Evolutionary conservation across 2,113 vertebrate species (phyloP).

Genomic region (Neolamprologus sp.): DNA sequence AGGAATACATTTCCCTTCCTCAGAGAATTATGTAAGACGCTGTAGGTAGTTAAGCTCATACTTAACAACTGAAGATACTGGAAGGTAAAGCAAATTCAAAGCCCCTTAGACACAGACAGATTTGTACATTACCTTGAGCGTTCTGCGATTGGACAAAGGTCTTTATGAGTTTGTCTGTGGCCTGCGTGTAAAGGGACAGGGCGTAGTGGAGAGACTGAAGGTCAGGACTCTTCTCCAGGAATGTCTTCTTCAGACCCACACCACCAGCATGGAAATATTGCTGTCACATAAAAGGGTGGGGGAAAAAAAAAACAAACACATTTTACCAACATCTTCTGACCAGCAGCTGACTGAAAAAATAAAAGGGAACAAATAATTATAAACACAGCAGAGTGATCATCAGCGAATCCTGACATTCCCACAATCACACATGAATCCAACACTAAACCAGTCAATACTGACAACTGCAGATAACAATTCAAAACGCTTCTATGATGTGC

Average conservation of each 20-base stretch:
- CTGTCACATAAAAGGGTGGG: constrained; percentile 49
- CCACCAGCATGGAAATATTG: constrained; percentile 99
- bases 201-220: constrained; percentile 92
- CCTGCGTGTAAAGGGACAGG: constrained; percentile 95
- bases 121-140: constrained; percentile 77
- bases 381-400: not conserved
- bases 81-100: not conserved
- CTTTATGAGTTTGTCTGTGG: constrained; percentile 95
- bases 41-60: not conserved
- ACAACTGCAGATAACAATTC: not conserved
- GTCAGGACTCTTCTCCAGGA: constrained; percentile 96
- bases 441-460: not conserved
- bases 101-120: not conserved
- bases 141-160: constrained; percentile 95
- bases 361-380: not conserved
- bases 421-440: not conserved
- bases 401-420: not conserved
- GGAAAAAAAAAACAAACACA: not conserved
- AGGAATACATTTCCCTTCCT: not conserved
- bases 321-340: not conserved
- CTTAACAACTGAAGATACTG: not conserved
- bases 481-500: not conserved
- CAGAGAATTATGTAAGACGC: not conserved
- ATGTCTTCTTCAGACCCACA: constrained; percentile 95
- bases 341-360: not conserved